Evolutionary conservation across 2,113 vertebrate species (phyloP).

Genomic region (Rana temporaria): DNA sequence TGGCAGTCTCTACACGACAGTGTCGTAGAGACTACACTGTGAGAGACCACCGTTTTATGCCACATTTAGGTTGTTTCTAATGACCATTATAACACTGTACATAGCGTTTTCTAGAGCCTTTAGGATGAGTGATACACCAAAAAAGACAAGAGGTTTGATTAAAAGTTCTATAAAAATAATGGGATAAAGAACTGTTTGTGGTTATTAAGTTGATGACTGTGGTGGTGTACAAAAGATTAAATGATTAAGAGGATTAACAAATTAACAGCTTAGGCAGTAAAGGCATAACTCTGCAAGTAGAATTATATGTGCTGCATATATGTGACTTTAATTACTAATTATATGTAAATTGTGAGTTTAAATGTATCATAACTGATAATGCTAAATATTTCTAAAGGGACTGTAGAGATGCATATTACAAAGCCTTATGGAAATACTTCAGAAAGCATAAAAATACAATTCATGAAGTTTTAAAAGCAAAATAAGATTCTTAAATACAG

Average conservation of each 20-base stretch:
- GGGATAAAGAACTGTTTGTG: no score
- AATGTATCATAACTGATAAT: not conserved
- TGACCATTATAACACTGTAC: no score
- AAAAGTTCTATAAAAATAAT: no score
- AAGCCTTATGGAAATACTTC: not conserved
- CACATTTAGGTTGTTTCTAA: no score
- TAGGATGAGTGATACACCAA: no score
- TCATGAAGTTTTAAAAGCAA: conserved; percentile 13
- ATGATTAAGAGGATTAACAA: not conserved
- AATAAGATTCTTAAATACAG: conserved; percentile 45
- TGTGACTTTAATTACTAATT: not conserved
- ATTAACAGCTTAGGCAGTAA: not conserved
- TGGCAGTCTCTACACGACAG: no score
- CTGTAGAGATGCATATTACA: not conserved
- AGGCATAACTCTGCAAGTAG: not conserved
- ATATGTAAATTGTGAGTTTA: not conserved
- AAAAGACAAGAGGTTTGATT: no score
- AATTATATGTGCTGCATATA: no score
- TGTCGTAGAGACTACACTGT: no score
- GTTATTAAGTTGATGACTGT: no score
- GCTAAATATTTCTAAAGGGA: not conserved
- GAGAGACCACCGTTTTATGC: no score
- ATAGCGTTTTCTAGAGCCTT: no score
- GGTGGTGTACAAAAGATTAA: not conserved
- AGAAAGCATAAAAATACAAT: not conserved